Base-by-base conservation (phyloP, 2,797 vertebrate genomes). In the Anniella stebbinsi region DNA sequence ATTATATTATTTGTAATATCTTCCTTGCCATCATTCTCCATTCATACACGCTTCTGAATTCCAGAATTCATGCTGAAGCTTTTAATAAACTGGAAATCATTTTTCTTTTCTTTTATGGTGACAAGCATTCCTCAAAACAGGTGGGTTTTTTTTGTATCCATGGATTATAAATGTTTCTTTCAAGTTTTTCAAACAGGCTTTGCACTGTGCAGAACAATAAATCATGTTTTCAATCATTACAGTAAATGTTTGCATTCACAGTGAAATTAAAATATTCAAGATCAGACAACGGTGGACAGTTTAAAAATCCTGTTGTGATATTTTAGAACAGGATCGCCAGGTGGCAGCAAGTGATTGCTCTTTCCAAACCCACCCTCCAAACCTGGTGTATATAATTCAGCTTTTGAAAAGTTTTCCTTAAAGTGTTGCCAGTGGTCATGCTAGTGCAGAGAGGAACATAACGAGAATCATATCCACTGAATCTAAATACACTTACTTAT, bases 281-380 rank as follows among this genome's bases (percentile, higher is more conserved):
- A 69, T 41, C 28, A 54, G 28, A 77, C 67, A 57, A 36, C 21
- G 18, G 66, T 7, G 7, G 30, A 28, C 30, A 33, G 18, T 21
- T 81, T 72, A 25, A 60, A 13, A 60, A 57, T 13, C 10, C 17
- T 80, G 48, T 48, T 86, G 67, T 48, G 33, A 30, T 54, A 75
- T 76, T 82, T 82, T 76, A 17, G 17, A 15, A 41, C 23, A 30
- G 3, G 10, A 82, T 90, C 89, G 41, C 69, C 41, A 90, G 89
- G 69, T 82, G 89, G 89, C 89, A 90, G 84, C 84, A 90, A 23
- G 28, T 38, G 80, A 48, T 48, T 51, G 6, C n/a, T 51, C 1
- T 82, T 76, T 75, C n/a, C n/a, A n/a, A n/a, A n/a, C n/a, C n/a
- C n/a, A n/a, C n/a, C n/a, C n/a, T n/a, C n/a, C n/a, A n/a, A n/a